Evolutionary conservation across 2,888 invertebrate species (phyloP).

Genomic region (Melanargia galathea): DNA sequence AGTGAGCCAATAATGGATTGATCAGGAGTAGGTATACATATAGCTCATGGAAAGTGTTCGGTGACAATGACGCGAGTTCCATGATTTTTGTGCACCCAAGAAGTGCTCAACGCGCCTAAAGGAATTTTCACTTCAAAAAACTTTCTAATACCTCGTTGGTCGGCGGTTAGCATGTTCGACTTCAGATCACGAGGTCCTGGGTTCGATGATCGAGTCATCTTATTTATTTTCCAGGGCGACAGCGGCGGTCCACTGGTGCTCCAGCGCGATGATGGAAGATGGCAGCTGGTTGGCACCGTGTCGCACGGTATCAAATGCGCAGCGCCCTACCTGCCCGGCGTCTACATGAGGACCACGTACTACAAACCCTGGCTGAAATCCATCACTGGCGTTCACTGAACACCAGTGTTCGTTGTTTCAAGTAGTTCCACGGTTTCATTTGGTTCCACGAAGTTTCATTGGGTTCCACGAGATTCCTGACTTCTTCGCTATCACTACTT

Average conservation of each 20-base stretch:
- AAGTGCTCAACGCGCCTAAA: too few relatives aligned
- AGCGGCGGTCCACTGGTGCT: constrained; percentile 95
- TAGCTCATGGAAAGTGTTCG: too few relatives aligned
- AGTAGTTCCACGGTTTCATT: constrained; percentile 5
- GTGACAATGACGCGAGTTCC: too few relatives aligned
- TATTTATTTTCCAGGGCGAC: constrained; percentile 86
- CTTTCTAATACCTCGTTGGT: too few relatives aligned
- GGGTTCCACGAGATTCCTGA: not conserved
- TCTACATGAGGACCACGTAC: constrained; percentile 95
- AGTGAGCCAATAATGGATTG: too few relatives aligned
- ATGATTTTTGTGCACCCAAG: too few relatives aligned
- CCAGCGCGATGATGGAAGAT: constrained; percentile 91
- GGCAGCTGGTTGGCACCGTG: constrained; percentile 94
- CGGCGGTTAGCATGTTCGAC: too few relatives aligned
- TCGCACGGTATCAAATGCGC: constrained; percentile 98
- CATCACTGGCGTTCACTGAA: constrained; percentile 88
- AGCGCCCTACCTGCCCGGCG: constrained; percentile 94
- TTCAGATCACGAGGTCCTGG: too few relatives aligned
- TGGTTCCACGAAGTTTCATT: not conserved
- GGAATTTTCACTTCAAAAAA: too few relatives aligned
- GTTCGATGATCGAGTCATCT: not conserved
- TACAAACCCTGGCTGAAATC: constrained; percentile 95
- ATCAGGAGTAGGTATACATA: too few relatives aligned
- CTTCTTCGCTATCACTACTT: too few relatives aligned
- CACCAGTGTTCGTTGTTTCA: not conserved